These are phyloP conservation scores for Sericinus montela DNA, from an alignment of 2,888 invertebrate species.

Conservation along the genomic window DNA sequence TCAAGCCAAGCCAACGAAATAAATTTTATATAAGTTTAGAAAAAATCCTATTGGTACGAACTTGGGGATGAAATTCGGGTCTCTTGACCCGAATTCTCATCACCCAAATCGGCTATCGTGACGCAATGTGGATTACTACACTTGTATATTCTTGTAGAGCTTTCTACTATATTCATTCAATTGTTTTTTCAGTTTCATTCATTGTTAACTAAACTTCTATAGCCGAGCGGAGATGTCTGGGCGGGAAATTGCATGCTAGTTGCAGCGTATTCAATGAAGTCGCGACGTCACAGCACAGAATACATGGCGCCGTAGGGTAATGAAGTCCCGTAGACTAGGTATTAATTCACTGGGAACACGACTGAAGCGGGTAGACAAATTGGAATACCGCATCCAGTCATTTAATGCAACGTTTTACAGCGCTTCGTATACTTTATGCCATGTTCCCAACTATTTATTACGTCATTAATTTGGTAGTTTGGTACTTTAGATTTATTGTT, in stretches of 20 bases:
- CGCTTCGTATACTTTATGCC: slow-evolving; percentile 5
- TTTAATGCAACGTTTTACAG: slow-evolving; percentile 12
- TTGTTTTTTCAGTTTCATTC: background rate
- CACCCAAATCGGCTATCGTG: too few relatives aligned
- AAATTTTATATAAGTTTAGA: too few relatives aligned
- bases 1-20: too few relatives aligned
- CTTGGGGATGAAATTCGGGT: too few relatives aligned
- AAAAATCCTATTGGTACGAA: too few relatives aligned
- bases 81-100: too few relatives aligned
- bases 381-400: slow-evolving; percentile 17
- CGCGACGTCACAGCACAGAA: slow-evolving; percentile 10
- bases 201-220: background rate
- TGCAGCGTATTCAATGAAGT: slow-evolving; percentile 34
- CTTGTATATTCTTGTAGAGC: too few relatives aligned
- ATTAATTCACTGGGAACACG: slow-evolving; percentile 16
- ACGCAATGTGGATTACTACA: too few relatives aligned
- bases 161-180: background rate
- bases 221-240: slow-evolving; percentile 30
- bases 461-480: slow-evolving; percentile 10
- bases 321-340: slow-evolving; percentile 8
- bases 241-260: slow-evolving; percentile 42
- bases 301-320: slow-evolving; percentile 16
- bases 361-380: slow-evolving; percentile 8
- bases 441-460: slow-evolving; percentile 11
- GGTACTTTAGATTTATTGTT: slow-evolving; percentile 10